phyloP scores from a whole-genome alignment of 1,140 invertebrate genomes.

The Pararge aegeria region DNA sequence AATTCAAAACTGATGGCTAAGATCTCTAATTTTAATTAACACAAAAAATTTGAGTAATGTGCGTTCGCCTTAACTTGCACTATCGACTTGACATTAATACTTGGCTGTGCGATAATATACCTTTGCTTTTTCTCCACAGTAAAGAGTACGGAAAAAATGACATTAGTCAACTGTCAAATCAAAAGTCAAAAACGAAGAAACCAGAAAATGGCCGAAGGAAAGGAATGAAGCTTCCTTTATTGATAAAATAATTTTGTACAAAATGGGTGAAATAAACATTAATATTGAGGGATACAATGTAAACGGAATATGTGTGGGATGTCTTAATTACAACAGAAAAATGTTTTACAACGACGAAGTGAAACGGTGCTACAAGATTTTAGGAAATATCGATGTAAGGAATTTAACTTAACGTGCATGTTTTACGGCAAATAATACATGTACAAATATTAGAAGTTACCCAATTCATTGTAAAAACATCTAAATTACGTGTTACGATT shows the following conservation, averaged over 20 bases:
- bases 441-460: neutral
- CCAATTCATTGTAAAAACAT: neutral
- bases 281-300: conserved; percentile 75
- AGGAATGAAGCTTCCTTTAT: conserved; percentile 58
- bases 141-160: conserved; percentile 2
- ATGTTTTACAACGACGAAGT: conserved; percentile 55
- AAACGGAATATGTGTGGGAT: conserved; percentile 69
- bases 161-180: conserved; percentile 15
- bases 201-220: conserved; percentile 65
- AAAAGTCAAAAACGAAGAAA: conserved; percentile 16
- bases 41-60: too few relatives aligned
- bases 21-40: too few relatives aligned
- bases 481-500: neutral
- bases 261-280: conserved; percentile 71
- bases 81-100: too few relatives aligned
- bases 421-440: neutral
- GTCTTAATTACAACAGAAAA: conserved; percentile 62
- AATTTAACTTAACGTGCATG: neutral
- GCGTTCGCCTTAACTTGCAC: too few relatives aligned
- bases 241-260: conserved; percentile 38
- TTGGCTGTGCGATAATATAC: too few relatives aligned
- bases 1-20: too few relatives aligned
- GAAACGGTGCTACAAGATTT: conserved; percentile 52
- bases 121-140: too few relatives aligned
- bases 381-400: conserved; percentile 69